phyloP scores from a whole-genome alignment of 2,113 vertebrate genomes.

The Eonycteris spelaea region DNA sequence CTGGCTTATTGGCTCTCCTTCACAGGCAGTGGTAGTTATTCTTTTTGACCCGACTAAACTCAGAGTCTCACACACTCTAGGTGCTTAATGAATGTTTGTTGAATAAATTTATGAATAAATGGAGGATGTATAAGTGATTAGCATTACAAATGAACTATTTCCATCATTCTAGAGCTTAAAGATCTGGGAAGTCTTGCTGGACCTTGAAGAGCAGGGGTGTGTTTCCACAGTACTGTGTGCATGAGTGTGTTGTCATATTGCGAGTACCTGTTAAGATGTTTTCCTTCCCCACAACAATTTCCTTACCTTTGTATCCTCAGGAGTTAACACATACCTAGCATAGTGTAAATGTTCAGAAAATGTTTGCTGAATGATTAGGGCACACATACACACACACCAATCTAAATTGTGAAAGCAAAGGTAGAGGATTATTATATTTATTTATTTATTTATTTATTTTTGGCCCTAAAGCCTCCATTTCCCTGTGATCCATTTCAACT shows the following conservation, averaged over 20 bases:
- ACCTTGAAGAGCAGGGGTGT: background rate
- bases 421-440: background rate
- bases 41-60: background rate
- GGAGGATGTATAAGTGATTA: background rate
- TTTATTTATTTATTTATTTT: background rate
- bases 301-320: background rate
- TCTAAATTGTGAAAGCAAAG: background rate
- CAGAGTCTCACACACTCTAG: background rate
- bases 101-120: background rate
- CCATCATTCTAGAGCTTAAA: background rate
- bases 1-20: background rate
- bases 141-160: background rate
- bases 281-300: background rate
- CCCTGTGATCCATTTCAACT: background rate
- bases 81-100: background rate
- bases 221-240: background rate
- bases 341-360: background rate
- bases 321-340: background rate
- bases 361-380: background rate
- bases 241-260: fast-evolving
- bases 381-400: too few relatives aligned
- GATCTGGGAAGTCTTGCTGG: background rate
- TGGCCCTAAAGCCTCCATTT: background rate
- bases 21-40: background rate
- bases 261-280: background rate